These are phyloP conservation scores for Pycnomerus fuliginosus DNA, from an alignment of 2,888 invertebrate species.

Conservation along the genomic window DNA sequence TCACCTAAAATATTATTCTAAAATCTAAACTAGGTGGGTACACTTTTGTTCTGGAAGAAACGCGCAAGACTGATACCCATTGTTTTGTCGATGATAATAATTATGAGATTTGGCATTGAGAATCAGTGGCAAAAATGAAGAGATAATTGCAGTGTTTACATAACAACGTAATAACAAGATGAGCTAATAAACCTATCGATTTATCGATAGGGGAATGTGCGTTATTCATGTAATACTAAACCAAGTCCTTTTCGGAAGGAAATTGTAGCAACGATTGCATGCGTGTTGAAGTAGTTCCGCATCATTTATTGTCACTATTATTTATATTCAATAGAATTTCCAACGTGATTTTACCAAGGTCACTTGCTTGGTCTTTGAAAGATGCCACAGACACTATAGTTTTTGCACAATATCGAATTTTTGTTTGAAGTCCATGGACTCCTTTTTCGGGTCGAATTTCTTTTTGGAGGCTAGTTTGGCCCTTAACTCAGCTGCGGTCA, in stretches of 20 bases:
- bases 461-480: slow-evolving; percentile 83
- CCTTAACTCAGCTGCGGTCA: slow-evolving; percentile 91
- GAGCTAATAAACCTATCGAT: no score
- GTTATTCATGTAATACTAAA: no score
- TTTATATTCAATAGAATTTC: slow-evolving; percentile 28
- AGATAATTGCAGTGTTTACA: slow-evolving; percentile 9
- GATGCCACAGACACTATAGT: slow-evolving; percentile 59
- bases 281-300: slow-evolving; percentile 19
- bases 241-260: no score
- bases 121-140: slow-evolving; percentile 9
- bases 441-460: slow-evolving; percentile 87
- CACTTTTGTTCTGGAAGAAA: background rate
- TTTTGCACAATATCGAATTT: slow-evolving; percentile 94
- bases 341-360: slow-evolving; percentile 31
- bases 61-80: no score
- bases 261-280: no score
- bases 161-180: no score
- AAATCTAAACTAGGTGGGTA: slow-evolving; percentile 3
- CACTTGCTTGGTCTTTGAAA: slow-evolving; percentile 16
- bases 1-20: slow-evolving; percentile 16
- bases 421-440: slow-evolving; percentile 85
- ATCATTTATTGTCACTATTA: slow-evolving; percentile 24
- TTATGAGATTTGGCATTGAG: slow-evolving; percentile 13
- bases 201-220: no score
- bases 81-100: no score